Base-by-base conservation (phyloP, 2,797 vertebrate genomes). In the Danio aesculapii region DNA sequence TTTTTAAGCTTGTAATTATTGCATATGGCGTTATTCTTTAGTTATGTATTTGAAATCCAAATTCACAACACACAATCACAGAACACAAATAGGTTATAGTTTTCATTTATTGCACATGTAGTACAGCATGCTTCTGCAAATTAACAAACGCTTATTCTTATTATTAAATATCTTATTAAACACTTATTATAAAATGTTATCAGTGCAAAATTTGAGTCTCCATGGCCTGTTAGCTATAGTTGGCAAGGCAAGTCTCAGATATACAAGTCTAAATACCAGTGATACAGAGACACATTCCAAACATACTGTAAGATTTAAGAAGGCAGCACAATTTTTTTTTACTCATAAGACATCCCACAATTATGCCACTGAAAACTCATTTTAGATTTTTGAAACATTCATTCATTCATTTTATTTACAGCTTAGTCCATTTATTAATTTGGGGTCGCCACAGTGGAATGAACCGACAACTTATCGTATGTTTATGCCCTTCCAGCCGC, bases 301-400 rank as follows among this genome's bases (percentile, higher is more conserved):
- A 90, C 90, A 88, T 91, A 88, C 1, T 1, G 1, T 1, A 30
- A 0, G 83, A 87, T 89, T 89, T 86, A 88, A 89, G 90, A 92
- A 90, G 88, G 69, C 71, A 81, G 83, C 59, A 80, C 89, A 93
- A 88, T 89, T 91, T 91, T 88, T 88, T 88, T 85, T 69, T 86
- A 85, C 83, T 88, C 89, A 89, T 90, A 91, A 91, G 83, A 88
- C 90, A 88, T 73, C 91, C 90, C 87, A 88, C 90, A 88, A 92
- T 89, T 91, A 91, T 91, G 84, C 62, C 57, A 78, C 77, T 21
- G 59, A 67, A 64, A 73, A n/a, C n/a, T 57, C 41, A 57, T 66
- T 66, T 49, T 16, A 67, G 30, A 30, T 30, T 41, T 19, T 47
- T 8, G 30, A 30, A 49, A 59, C 44, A 66, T 30, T 8, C n/a